Percentiles rank a stretch among this genome's conserved stretches.
Conservation (phyloP, 2,888 invertebrate genomes). For the Drosophila sordidapex region DNA sequence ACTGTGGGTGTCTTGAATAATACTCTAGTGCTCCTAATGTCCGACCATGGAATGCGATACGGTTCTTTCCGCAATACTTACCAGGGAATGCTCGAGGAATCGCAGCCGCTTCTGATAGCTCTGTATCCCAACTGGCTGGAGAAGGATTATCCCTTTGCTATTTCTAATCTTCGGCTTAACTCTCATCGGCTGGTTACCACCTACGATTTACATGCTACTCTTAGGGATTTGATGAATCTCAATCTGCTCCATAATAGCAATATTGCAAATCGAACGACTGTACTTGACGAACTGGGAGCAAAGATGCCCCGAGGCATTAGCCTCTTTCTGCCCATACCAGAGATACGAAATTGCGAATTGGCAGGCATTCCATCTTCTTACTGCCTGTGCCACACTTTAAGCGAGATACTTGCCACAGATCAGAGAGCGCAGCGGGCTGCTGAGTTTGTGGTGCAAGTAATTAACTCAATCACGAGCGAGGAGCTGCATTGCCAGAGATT, state of each 20-base stretch:
- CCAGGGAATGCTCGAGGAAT: constrained; percentile 93
- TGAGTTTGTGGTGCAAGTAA: constrained; percentile 38
- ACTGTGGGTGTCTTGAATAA: constrained; percentile 85
- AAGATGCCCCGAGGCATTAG: constrained; percentile 88
- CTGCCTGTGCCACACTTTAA: constrained; percentile 90
- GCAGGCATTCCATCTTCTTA: constrained; percentile 92
- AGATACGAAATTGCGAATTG: constrained; percentile 89
- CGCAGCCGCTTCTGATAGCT: constrained; percentile 91
- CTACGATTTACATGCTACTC: constrained; percentile 92
- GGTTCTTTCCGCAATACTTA: constrained; percentile 91
- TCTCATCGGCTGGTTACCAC: constrained; percentile 90
- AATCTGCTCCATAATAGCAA: constrained; percentile 85
- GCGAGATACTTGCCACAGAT: constrained; percentile 16
- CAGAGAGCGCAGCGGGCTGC: constrained; percentile 35
- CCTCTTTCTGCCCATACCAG: constrained; percentile 90
- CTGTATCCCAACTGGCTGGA: constrained; percentile 90
- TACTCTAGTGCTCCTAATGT: constrained; percentile 90
- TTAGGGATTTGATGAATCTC: constrained; percentile 88
- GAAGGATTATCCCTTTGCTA: constrained; percentile 87
- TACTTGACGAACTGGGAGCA: constrained; percentile 63
- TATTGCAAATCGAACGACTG: constrained; percentile 81
- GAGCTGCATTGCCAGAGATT: constrained; percentile 28
- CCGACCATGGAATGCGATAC: constrained; percentile 95
- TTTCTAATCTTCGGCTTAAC: constrained; percentile 89
- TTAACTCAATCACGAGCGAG: constrained; percentile 28